Conservation (phyloP, 2,888 invertebrate genomes). For the Tinea trinotella region DNA sequence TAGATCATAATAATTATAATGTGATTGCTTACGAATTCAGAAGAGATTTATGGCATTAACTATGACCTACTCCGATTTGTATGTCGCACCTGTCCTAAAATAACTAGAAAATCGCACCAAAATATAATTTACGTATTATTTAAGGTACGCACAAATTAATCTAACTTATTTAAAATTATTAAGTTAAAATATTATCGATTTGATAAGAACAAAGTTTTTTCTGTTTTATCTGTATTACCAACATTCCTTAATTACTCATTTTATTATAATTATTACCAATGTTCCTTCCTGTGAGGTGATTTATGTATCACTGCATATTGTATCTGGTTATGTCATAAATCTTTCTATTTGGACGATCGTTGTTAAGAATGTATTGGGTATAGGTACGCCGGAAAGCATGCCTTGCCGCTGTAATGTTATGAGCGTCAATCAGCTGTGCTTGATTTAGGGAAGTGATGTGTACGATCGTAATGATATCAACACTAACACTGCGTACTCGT, state of each 20-base stretch:
- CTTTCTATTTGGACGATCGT: background rate
- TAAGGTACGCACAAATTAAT: conserved; percentile 5
- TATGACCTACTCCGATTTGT: background rate
- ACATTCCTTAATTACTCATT: no score
- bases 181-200: background rate
- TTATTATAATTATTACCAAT: no score
- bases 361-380: background rate
- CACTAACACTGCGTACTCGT: conserved; percentile 42
- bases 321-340: background rate
- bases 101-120: background rate
- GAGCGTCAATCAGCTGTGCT: conserved; percentile 27
- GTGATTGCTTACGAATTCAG: background rate
- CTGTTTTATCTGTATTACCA: background rate
- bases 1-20: no score
- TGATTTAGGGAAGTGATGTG: conserved; percentile 11
- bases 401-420: conserved; percentile 25
- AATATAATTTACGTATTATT: conserved; percentile 4
- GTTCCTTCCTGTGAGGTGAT: background rate
- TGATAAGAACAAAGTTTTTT: background rate
- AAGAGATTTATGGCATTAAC: background rate
- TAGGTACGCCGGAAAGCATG: background rate
- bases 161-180: background rate
- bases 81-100: background rate
- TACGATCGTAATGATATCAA: conserved; percentile 24
- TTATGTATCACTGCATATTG: background rate